Conservation (phyloP, 2,113 vertebrate species). For the Monarcha castaneiventris region DNA sequence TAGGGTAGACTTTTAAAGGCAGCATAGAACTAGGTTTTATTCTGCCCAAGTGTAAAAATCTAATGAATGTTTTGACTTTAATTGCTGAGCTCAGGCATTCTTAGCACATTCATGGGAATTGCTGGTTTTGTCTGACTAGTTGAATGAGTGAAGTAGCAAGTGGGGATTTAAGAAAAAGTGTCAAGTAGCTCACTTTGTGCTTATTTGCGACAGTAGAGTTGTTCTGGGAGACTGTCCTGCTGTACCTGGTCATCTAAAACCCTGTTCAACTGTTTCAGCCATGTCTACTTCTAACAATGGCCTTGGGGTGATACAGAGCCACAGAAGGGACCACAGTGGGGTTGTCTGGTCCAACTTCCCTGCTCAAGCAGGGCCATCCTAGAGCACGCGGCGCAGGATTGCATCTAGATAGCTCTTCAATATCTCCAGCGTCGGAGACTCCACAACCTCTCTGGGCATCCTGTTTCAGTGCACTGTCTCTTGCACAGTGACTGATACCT, state of each 20-base stretch:
- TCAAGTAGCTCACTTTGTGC: neutral
- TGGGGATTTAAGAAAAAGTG: neutral
- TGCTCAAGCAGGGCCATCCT: neutral
- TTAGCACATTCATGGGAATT: neutral
- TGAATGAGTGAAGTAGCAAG: neutral
- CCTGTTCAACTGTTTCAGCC: neutral
- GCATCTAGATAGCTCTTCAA: neutral
- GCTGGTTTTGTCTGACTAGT: neutral
- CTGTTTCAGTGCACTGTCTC: neutral
- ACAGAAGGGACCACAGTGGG: neutral
- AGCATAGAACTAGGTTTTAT: neutral
- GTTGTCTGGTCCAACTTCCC: neutral
- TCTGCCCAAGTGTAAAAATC: neutral
- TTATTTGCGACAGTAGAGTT: neutral
- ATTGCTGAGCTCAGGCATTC: neutral
- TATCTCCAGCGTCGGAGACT: neutral
- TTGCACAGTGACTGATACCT: accelerated
- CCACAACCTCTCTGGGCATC: neutral
- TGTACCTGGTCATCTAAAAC: neutral
- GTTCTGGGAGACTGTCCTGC: neutral
- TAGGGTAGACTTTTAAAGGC: constrained; percentile 11
- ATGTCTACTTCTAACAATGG: neutral
- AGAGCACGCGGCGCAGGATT: neutral
- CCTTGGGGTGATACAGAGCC: neutral
- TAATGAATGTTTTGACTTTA: constrained; percentile 19